Evolutionary conservation across 2,888 invertebrate species (phyloP).

Genomic region (Dicyrtomina minuta): DNA sequence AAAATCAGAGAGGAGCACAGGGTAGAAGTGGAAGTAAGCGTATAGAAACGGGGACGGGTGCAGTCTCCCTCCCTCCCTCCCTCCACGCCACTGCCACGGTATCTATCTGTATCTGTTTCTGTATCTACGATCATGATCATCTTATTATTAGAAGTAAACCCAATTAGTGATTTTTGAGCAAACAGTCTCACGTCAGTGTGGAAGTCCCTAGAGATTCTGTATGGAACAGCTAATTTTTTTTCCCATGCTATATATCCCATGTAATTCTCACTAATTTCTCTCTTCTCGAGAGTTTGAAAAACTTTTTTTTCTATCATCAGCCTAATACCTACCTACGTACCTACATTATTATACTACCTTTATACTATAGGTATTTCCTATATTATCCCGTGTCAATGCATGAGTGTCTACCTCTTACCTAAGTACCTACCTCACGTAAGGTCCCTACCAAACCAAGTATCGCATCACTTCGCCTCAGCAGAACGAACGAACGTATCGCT

Average conservation of each 20-base stretch:
- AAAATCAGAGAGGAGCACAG: constrained; percentile 12
- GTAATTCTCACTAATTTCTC: constrained; percentile 13
- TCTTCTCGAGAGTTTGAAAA: constrained; percentile 25
- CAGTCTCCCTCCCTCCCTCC: too few species aligned
- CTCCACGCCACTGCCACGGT: too few species aligned
- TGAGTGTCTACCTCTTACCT: constrained; percentile 19
- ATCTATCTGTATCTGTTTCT: too few species aligned
- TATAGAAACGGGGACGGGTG: too few species aligned
- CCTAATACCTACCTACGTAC: too few species aligned
- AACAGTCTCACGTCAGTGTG: constrained; percentile 23
- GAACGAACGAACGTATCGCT: neutral
- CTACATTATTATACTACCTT: too few species aligned
- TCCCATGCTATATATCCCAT: neutral
- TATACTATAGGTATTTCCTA: neutral
- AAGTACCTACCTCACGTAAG: neutral
- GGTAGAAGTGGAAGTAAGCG: too few species aligned
- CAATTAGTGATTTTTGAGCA: constrained; percentile 33
- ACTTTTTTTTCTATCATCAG: constrained; percentile 27
- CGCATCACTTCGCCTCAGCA: constrained; percentile 4
- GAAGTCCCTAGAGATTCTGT: constrained; percentile 8
- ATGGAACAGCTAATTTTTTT: constrained; percentile 22
- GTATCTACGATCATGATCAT: constrained; percentile 30
- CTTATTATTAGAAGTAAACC: constrained; percentile 30
- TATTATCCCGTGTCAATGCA: neutral
- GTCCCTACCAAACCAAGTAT: neutral